phyloP scores from a whole-genome alignment of 2,113 vertebrate species.

The Scytalopus superciliaris region DNA sequence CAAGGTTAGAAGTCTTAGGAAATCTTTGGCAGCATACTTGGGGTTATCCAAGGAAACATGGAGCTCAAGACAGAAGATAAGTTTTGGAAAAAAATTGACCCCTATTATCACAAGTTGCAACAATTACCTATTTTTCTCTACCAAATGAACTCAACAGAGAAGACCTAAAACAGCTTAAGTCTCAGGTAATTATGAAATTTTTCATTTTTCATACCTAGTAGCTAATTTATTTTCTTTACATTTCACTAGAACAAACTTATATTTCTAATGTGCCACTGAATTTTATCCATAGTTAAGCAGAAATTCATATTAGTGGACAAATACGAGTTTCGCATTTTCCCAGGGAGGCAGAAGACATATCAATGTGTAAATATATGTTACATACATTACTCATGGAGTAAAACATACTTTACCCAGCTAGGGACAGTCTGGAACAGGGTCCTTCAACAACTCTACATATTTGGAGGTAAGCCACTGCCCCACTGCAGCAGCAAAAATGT shows the following conservation, averaged over 20 bases:
- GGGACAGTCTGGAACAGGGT: not conserved
- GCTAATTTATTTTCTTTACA: not conserved
- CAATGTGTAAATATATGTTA: not conserved
- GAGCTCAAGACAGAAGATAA: not conserved
- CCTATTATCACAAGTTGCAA: not conserved
- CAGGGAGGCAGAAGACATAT: not conserved
- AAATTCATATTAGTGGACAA: not conserved
- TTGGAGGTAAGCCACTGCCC: not conserved
- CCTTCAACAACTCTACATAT: not conserved
- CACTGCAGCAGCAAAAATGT: not conserved
- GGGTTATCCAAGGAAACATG: accelerated
- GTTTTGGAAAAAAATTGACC: not conserved
- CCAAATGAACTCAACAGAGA: not conserved
- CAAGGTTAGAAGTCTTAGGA: not conserved
- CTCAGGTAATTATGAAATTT: not conserved
- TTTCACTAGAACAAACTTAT: not conserved
- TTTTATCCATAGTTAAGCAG: not conserved
- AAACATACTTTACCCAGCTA: not conserved
- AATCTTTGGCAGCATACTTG: not conserved
- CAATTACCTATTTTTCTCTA: not conserved
- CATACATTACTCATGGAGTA: not conserved
- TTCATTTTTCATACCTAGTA: not conserved
- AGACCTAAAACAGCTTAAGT: not conserved
- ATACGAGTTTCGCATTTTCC: not conserved
- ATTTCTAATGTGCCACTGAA: not conserved